Conservation (phyloP, 1,140 invertebrate species). For the Coenobita brevimanus region DNA sequence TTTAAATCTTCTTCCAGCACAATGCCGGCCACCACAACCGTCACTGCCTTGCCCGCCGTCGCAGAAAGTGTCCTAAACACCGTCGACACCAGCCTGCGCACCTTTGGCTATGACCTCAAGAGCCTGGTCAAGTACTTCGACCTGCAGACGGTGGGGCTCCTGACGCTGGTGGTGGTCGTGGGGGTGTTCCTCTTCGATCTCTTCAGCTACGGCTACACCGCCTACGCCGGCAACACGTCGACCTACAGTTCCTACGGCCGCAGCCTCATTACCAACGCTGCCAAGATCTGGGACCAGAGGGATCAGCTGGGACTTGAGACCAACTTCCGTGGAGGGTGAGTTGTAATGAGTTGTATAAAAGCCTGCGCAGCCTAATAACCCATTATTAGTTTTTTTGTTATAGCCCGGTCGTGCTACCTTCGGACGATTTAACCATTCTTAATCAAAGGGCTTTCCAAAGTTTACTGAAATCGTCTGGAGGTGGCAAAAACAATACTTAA, state of each 20-base stretch:
- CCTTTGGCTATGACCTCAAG: constrained; percentile 59
- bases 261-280: constrained; percentile 47
- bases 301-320: constrained; percentile 48
- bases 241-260: constrained; percentile 59
- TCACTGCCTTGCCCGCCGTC: neutral
- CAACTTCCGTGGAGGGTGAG: constrained; percentile 52
- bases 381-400: too few species aligned
- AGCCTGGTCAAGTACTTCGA: constrained; percentile 60
- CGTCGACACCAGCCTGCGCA: constrained; percentile 58
- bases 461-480: too few species aligned
- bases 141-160: constrained; percentile 56
- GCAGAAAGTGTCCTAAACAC: constrained; percentile 12
- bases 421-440: too few species aligned
- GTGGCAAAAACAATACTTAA: too few species aligned
- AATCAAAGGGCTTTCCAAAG: too few species aligned
- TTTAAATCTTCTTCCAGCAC: too few species aligned
- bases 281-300: constrained; percentile 64
- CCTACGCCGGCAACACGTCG: constrained; percentile 40
- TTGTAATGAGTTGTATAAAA: too few species aligned
- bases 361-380: too few species aligned
- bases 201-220: constrained; percentile 34
- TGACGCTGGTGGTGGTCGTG: constrained; percentile 51
- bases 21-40: neutral
- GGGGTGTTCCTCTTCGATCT: constrained; percentile 61
- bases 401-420: too few species aligned